These are phyloP conservation scores for Poecilia velifera DNA, from an alignment of 2,797 vertebrate genomes.

Conservation along the genomic window DNA sequence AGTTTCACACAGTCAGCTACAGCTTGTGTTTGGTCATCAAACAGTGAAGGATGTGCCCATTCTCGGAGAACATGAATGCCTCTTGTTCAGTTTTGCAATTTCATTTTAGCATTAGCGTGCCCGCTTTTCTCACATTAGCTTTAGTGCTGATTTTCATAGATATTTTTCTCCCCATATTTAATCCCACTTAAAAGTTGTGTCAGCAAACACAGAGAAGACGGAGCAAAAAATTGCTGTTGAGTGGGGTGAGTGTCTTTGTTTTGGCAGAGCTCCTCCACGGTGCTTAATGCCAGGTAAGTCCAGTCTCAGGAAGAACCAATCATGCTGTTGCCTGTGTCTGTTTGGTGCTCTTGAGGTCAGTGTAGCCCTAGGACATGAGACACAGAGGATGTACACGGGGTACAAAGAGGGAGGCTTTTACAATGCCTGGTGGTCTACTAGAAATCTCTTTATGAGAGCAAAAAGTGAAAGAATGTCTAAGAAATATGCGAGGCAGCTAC, in stretches of 20 bases:
- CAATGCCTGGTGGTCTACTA: conserved; percentile 64
- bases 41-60: conserved; percentile 40
- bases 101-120: conserved; percentile 14
- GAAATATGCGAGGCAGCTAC: conserved; percentile 21
- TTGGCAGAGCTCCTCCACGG: conserved; percentile 54
- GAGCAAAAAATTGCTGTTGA: conserved; percentile 42
- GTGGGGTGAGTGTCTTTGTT: conserved; percentile 48
- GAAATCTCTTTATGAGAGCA: conserved; percentile 38
- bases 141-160: neutral
- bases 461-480: conserved; percentile 12
- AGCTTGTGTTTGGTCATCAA: conserved; percentile 60
- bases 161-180: neutral
- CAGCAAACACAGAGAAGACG: conserved; percentile 27
- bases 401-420: conserved; percentile 57
- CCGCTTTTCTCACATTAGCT: conserved; percentile 6
- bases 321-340: conserved; percentile 60
- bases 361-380: conserved; percentile 66
- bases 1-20: conserved; percentile 58
- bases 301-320: conserved; percentile 77
- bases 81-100: conserved; percentile 34
- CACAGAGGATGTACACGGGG: conserved; percentile 58
- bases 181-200: conserved; percentile 16
- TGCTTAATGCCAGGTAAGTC: conserved; percentile 69
- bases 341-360: conserved; percentile 70
- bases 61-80: conserved; percentile 28